Evolutionary conservation across 2,113 vertebrate genomes (phyloP).

Genomic region (Amphiprion ocellaris): DNA sequence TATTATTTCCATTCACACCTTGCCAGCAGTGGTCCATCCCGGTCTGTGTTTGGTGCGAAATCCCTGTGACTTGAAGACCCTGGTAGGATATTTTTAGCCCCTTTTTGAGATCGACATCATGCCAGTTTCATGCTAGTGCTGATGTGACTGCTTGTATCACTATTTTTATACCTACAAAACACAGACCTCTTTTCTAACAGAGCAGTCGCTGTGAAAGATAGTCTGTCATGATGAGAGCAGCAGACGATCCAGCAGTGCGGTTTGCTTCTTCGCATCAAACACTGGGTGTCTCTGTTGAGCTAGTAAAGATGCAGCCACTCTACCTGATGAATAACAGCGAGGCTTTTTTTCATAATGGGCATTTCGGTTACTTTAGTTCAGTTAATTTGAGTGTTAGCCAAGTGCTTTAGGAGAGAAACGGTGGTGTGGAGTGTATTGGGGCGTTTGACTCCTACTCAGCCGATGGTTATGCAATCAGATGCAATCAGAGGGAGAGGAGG

Average conservation of each 20-base stretch:
- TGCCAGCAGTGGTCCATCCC: no score
- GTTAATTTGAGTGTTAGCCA: slow-evolving; percentile 77
- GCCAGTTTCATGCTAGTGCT: no score
- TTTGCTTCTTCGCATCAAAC: slow-evolving; percentile 16
- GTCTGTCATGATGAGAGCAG: no score
- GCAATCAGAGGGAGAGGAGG: slow-evolving; percentile 77
- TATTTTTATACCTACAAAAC: no score
- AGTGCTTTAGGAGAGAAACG: slow-evolving; percentile 74
- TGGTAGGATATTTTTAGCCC: no score
- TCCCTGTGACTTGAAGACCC: no score
- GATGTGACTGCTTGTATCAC: no score
- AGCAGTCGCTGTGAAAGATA: no score
- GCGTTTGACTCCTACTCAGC: slow-evolving; percentile 81
- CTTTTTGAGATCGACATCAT: no score
- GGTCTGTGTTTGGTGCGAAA: no score
- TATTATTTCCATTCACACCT: no score
- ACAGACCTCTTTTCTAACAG: no score
- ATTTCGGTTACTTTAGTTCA: slow-evolving; percentile 74
- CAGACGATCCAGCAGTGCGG: background rate
- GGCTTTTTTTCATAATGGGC: slow-evolving; percentile 67
- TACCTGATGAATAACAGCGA: slow-evolving; percentile 18
- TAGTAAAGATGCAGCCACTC: background rate
- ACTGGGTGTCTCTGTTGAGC: slow-evolving; percentile 71
- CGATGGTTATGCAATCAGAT: slow-evolving; percentile 80
- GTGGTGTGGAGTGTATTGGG: slow-evolving; percentile 67